A percentile compares a stretch with the other conserved stretches of the same genome.
Conservation (phyloP, 2,113 vertebrate species). For the Miniopterus natalensis region DNA sequence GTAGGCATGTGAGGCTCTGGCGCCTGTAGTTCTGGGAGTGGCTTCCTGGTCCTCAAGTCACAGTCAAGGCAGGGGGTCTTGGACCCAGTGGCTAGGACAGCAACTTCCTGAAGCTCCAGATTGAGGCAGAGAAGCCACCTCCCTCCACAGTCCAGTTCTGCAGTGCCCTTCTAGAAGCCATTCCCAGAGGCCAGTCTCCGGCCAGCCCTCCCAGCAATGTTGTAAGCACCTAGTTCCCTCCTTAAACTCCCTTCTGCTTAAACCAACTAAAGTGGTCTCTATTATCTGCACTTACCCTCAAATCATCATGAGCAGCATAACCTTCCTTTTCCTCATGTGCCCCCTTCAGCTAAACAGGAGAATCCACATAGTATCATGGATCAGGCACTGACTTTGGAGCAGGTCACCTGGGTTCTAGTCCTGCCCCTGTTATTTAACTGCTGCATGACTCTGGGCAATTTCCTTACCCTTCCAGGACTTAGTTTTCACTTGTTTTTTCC, state of each 20-base stretch:
- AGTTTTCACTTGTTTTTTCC: neutral
- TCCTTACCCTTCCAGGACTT: neutral
- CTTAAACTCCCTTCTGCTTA: neutral
- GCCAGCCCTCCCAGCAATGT: neutral
- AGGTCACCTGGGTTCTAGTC: neutral
- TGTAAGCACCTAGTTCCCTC: neutral
- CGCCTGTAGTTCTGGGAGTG: neutral
- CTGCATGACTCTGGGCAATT: neutral
- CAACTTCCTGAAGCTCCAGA: neutral
- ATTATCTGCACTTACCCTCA: neutral
- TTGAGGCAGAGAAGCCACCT: neutral
- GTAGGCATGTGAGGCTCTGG: neutral
- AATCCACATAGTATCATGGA: accelerated
- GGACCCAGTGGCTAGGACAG: no score
- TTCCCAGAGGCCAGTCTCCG: neutral
- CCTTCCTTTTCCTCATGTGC: neutral
- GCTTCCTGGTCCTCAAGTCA: neutral
- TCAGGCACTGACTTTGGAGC: neutral
- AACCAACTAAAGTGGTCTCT: neutral
- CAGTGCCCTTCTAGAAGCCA: neutral
- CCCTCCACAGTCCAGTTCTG: no score
- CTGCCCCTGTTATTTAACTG: neutral
- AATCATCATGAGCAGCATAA: neutral
- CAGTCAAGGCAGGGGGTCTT: neutral
- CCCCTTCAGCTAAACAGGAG: neutral